Conservation (phyloP, 2,888 invertebrate genomes). For the Mycalesis mineus region DNA sequence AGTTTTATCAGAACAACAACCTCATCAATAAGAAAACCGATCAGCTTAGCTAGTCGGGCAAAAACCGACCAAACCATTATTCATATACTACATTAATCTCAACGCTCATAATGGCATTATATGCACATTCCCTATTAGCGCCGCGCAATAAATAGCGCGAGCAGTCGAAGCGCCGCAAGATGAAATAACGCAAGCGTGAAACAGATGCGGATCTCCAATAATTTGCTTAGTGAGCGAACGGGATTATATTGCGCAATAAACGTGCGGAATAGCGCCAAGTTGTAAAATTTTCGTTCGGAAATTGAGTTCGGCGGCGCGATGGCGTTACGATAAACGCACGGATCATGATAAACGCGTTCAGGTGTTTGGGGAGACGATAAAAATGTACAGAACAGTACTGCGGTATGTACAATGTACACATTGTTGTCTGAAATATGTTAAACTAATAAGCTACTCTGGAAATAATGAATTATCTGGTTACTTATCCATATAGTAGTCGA, state of each 20-base stretch:
- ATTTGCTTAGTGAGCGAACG: conserved; percentile 25
- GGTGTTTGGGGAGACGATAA: background rate
- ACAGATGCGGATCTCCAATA: conserved; percentile 28
- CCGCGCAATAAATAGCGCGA: conserved; percentile 9
- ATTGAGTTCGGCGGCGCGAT: conserved; percentile 5
- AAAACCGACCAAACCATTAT: too few species aligned
- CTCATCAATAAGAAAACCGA: too few species aligned
- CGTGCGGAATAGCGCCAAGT: conserved; percentile 25
- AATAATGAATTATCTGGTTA: too few species aligned
- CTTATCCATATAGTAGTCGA: too few species aligned
- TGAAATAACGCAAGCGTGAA: conserved; percentile 20
- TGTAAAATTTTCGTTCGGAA: conserved; percentile 22
- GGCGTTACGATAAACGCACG: background rate
- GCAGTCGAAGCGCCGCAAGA: conserved; percentile 5
- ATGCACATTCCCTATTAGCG: conserved; percentile 13
- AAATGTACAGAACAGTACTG: too few species aligned
- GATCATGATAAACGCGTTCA: background rate
- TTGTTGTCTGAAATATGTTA: too few species aligned
- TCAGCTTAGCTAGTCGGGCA: too few species aligned
- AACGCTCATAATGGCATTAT: background rate
- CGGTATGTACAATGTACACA: too few species aligned
- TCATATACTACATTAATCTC: too few species aligned
- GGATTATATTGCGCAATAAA: conserved; percentile 30
- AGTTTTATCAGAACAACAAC: too few species aligned
- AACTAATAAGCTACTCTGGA: too few species aligned